Conservation (phyloP, 2,113 vertebrate species). For the Aegypius monachus region DNA sequence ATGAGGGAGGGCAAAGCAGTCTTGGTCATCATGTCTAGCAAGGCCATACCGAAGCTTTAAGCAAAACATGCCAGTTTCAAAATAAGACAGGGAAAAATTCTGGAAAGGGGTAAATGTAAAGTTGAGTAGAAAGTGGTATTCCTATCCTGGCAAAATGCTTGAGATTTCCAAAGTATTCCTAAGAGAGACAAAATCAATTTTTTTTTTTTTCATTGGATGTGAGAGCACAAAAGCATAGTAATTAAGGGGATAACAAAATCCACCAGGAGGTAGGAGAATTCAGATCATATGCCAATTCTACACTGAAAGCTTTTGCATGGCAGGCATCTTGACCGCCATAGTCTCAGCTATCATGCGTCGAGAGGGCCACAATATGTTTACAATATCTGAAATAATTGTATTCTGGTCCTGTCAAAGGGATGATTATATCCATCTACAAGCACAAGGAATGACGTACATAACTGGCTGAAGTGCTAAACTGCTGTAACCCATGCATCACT, state of each 20-base stretch:
- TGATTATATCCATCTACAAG: background rate
- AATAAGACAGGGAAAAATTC: background rate
- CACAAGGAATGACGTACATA: background rate
- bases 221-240: background rate
- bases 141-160: background rate
- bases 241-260: background rate
- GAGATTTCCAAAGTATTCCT: background rate
- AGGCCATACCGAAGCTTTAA: background rate
- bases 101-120: background rate
- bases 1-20: background rate
- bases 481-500: background rate
- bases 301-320: background rate
- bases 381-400: background rate
- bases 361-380: background rate
- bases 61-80: background rate
- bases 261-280: background rate
- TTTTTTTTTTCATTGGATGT: background rate
- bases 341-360: background rate
- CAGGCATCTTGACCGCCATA: background rate
- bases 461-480: background rate
- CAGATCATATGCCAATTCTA: background rate
- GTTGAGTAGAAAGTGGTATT: background rate
- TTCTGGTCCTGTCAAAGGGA: background rate
- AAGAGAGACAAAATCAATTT: background rate
- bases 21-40: background rate